Evolutionary conservation across 2,113 vertebrate genomes (phyloP).

Genomic region (Shinisaurus crocodilurus): DNA sequence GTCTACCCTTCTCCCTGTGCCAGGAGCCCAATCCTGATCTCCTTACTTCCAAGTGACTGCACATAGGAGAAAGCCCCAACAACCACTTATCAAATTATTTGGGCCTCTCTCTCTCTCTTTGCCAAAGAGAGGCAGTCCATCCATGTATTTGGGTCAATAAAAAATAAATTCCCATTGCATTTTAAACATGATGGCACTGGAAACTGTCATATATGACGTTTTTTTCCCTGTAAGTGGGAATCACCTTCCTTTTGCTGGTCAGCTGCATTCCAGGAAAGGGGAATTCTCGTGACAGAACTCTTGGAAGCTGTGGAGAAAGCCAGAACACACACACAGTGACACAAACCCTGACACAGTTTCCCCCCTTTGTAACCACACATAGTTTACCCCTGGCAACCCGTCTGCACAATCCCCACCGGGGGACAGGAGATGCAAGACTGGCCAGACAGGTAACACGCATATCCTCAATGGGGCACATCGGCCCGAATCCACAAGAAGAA

Average conservation of each 20-base stretch:
- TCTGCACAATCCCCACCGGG: too few species aligned
- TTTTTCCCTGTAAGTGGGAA: background rate
- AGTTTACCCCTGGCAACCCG: too few species aligned
- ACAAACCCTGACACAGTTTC: too few species aligned
- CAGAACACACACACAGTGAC: too few species aligned
- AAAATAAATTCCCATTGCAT: background rate
- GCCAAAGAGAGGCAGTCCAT: background rate
- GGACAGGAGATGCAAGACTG: too few species aligned
- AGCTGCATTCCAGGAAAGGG: background rate
- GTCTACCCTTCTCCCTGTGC: background rate
- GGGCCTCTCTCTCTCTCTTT: background rate
- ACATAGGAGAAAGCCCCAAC: background rate
- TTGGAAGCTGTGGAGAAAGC: too few species aligned
- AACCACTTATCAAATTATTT: background rate
- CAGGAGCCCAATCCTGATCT: background rate
- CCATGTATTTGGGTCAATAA: background rate
- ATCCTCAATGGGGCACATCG: too few species aligned
- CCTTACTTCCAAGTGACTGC: background rate
- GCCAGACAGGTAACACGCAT: too few species aligned
- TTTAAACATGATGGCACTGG: background rate
- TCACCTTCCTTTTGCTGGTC: background rate
- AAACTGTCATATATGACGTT: background rate
- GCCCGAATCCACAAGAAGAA: too few species aligned
- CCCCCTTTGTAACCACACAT: too few species aligned
- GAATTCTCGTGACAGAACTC: background rate